These are phyloP conservation scores for Hycleus cichorii DNA, from an alignment of 1,140 invertebrate genomes.

Conservation along the genomic window DNA sequence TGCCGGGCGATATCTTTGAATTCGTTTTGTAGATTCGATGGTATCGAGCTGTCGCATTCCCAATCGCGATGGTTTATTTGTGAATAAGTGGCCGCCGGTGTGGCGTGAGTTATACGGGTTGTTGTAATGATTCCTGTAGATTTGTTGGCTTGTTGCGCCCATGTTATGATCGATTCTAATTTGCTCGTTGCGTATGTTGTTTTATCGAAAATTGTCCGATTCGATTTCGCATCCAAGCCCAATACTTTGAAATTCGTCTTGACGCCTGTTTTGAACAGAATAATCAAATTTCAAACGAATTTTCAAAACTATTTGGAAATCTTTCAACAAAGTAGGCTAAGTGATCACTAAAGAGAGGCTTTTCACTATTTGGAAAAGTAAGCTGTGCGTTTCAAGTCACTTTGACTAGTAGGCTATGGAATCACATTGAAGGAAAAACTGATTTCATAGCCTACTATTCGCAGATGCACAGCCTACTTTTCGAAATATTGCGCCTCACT, in stretches of 20 bases:
- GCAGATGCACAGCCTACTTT: too few species aligned
- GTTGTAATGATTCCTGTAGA: constrained; percentile 85
- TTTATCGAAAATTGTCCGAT: constrained; percentile 54
- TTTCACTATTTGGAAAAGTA: too few species aligned
- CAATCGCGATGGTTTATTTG: constrained; percentile 66
- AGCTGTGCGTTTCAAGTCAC: too few species aligned
- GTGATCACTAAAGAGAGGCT: too few species aligned
- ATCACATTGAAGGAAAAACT: too few species aligned
- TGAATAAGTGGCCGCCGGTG: constrained; percentile 78
- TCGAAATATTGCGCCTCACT: too few species aligned
- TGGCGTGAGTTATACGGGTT: constrained; percentile 86
- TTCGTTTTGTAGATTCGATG: constrained; percentile 45
- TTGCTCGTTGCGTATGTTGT: constrained; percentile 56
- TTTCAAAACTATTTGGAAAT: too few species aligned
- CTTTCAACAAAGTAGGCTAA: too few species aligned
- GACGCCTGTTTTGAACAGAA: constrained; percentile 48
- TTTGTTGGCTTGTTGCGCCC: constrained; percentile 67
- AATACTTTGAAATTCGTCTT: constrained; percentile 76
- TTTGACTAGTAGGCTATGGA: too few species aligned
- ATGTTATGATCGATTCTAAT: constrained; percentile 55
- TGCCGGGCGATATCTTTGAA: constrained; percentile 74
- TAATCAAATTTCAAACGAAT: too few species aligned
- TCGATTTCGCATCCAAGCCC: constrained; percentile 66
- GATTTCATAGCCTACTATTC: too few species aligned
- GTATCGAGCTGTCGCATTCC: constrained; percentile 63